Evolutionary conservation across 1,140 invertebrate genomes (phyloP).

Genomic region (Phymorhynchus buccinoides): DNA sequence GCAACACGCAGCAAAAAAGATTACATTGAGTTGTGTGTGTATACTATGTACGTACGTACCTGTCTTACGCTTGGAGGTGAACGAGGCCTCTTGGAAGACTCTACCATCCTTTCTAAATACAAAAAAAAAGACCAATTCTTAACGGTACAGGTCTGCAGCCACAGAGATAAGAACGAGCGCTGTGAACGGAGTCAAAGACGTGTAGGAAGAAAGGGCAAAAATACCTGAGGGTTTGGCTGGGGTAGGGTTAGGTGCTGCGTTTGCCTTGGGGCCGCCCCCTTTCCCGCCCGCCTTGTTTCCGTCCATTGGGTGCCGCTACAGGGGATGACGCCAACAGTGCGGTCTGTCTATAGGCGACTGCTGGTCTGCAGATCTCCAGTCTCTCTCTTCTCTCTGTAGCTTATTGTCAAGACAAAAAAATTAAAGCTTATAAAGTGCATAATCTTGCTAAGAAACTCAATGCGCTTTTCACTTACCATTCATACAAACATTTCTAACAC

Average conservation of each 20-base stretch:
- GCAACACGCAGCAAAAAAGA: slow-evolving; percentile 12
- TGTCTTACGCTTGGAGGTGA: neutral
- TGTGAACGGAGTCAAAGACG: neutral
- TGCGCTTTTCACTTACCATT: neutral
- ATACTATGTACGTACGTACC: neutral
- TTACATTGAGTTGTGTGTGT: no score
- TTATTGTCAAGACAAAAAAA: no score
- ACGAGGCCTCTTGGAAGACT: neutral
- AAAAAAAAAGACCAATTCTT: neutral
- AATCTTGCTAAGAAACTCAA: no score
- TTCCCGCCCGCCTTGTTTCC: neutral
- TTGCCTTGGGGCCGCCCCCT: neutral
- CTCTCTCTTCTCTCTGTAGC: neutral
- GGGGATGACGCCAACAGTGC: neutral
- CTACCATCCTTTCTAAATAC: no score
- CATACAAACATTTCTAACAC: no score
- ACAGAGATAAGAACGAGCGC: no score
- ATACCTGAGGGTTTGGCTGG: neutral
- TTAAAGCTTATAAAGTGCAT: no score
- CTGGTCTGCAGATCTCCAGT: neutral
- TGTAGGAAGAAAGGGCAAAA: neutral
- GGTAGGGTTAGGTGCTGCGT: neutral
- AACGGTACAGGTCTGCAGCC: neutral
- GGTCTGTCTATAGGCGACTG: neutral
- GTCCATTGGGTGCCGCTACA: neutral